phyloP scores from a whole-genome alignment of 2,797 vertebrate species.

The Sebastes nivosus region DNA sequence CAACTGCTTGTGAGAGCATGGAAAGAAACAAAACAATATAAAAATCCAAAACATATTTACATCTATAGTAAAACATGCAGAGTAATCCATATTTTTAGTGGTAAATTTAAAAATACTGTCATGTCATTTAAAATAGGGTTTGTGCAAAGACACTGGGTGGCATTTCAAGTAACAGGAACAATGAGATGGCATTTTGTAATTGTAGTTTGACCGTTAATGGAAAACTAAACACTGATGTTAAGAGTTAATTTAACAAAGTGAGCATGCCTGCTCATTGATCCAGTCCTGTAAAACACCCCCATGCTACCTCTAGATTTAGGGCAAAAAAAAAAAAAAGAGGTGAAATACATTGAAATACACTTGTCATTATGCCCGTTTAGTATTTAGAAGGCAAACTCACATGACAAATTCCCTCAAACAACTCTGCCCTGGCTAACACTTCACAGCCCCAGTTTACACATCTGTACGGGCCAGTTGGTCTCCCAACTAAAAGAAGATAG shows the following conservation, averaged over 20 bases:
- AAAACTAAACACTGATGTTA: constrained; percentile 33
- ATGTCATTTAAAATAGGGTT: constrained; percentile 81
- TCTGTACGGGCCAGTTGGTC: constrained; percentile 12
- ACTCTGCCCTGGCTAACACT: constrained; percentile 44
- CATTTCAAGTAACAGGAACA: constrained; percentile 73
- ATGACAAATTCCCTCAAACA: constrained; percentile 55
- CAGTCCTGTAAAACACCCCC: constrained; percentile 70
- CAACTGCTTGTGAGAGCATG: constrained; percentile 82
- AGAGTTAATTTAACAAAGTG: constrained; percentile 16
- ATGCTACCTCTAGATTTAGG: constrained; percentile 75
- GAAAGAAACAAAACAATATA: constrained; percentile 84
- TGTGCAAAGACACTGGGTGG: constrained; percentile 84
- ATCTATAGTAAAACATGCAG: constrained; percentile 85
- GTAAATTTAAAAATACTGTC: constrained; percentile 84
- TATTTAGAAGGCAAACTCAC: constrained; percentile 48
- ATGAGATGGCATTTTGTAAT: constrained; percentile 66
- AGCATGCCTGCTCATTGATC: constrained; percentile 73
- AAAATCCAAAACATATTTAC: constrained; percentile 86
- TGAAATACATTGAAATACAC: constrained; percentile 65
- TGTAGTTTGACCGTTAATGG: constrained; percentile 39
- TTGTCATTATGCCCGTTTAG: constrained; percentile 41
- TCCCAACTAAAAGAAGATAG: constrained; percentile 23
- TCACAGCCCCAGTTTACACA: constrained; percentile 41
- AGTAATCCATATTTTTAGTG: constrained; percentile 83
- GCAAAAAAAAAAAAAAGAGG: constrained; percentile 33